Evolutionary conservation across 2,888 invertebrate species (phyloP).

Genomic region (Nephrocerus scutellatus): DNA sequence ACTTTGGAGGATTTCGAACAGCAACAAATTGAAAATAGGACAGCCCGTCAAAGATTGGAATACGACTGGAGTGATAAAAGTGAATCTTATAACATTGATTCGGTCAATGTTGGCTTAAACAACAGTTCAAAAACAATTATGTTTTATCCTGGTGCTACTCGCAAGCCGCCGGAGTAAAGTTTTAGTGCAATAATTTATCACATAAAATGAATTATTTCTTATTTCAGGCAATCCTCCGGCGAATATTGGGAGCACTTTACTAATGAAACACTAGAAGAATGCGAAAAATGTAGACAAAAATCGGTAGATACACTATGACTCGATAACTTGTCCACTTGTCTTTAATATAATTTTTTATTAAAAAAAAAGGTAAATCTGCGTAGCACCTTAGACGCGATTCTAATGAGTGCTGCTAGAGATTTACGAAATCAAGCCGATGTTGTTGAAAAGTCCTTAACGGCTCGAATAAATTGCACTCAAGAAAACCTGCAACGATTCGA

Average conservation of each 20-base stretch:
- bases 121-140: constrained; percentile 64
- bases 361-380: constrained; percentile 53
- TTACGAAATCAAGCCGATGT: constrained; percentile 74
- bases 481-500: constrained; percentile 66
- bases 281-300: constrained; percentile 67
- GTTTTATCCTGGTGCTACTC: constrained; percentile 74
- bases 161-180: constrained; percentile 66
- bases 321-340: background rate
- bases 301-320: constrained; percentile 50
- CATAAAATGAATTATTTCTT: background rate
- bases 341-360: constrained; percentile 30
- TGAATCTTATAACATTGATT: constrained; percentile 70
- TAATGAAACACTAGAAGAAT: constrained; percentile 66
- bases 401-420: constrained; percentile 70
- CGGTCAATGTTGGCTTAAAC: constrained; percentile 60
- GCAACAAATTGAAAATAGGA: constrained; percentile 67
- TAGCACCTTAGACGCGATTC: constrained; percentile 63
- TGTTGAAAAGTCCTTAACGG: constrained; percentile 69
- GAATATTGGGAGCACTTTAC: constrained; percentile 82
- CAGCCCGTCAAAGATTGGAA: constrained; percentile 75
- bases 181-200: background rate
- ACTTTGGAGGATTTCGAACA: constrained; percentile 61
- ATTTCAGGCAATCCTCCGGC: constrained; percentile 66
- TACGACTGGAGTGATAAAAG: constrained; percentile 89
- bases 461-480: constrained; percentile 69